Evolutionary conservation across 2,888 invertebrate species (phyloP), one percentile per base, ranked within the genome.

Genomic region (Lepidonotus clava): DNA sequence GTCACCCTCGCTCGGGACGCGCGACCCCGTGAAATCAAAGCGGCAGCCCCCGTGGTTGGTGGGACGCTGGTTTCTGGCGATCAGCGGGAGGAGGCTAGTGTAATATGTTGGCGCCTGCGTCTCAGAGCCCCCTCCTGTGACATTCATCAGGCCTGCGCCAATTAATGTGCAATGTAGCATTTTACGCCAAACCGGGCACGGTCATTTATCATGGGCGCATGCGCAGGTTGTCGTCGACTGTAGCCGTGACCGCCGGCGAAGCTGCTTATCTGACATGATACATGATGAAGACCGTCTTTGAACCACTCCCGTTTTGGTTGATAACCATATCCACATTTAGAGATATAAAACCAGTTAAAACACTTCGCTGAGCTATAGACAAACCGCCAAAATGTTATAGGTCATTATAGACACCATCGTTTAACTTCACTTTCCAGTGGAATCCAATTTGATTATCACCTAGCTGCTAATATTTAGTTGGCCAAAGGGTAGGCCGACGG

Each of bases 11-110:
- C 36, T 21, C 28, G 36, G 38, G 71, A 71, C 36, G 34, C 71
- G 38, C 36, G n/a, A 71, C 36, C 71, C 71, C 71, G 38, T 71
- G 71, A 71, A 71, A 71, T 71, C 71, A 71, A 71, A 71, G 36
- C 71, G 71, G 36, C 34, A 71, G 71, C 38, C 71, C 38, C 71
- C 32, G 36, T 2, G 46, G 46, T 11, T 46, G 46, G 8, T 18
- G 4, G 36, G 36, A 32, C 28, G 61, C 36, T 71, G 71, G 34
- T 6, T 18, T 36, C 6, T 18, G 24, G 38, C 71, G 36, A 32
- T 24, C 24, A 36, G 36, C 36, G 71, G 71, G 18, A 71, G 14
- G 36, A 36, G 4, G 46, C 46, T 46, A 66, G n/a, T 38, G 61
- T 38, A 71, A 34, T 34, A 71, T 71, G 34, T 38, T 34, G 71